Conservation (phyloP, 2,797 vertebrate genomes). For the Morus bassanus region DNA sequence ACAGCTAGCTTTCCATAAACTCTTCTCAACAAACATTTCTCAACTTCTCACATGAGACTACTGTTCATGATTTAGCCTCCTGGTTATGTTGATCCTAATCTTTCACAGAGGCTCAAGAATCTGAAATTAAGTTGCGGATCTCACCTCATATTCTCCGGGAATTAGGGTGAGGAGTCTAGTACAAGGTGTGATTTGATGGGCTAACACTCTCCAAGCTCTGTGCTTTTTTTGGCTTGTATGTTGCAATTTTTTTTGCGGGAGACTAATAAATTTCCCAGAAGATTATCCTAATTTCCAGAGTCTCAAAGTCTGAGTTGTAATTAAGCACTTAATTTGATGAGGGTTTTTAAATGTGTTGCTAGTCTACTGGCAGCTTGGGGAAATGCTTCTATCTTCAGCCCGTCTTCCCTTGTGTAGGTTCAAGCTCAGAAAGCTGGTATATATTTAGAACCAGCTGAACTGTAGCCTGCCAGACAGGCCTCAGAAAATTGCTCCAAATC, state of each 20-base stretch:
- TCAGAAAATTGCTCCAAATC: not conserved
- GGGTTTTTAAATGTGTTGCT: conserved; percentile 42
- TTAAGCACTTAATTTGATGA: conserved; percentile 66
- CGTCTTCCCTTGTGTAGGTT: not conserved
- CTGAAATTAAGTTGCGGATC: not conserved
- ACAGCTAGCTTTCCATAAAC: not conserved
- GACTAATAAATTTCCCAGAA: conserved; percentile 50
- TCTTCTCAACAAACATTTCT: not conserved
- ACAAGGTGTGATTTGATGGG: not conserved
- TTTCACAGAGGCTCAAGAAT: not conserved
- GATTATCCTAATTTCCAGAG: conserved; percentile 61
- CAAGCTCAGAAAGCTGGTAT: not conserved
- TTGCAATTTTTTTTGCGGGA: conserved; percentile 42
- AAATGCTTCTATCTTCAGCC: conserved; percentile 34
- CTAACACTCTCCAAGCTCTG: not conserved
- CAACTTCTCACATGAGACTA: not conserved
- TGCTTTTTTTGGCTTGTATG: conserved; percentile 22
- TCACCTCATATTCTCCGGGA: not conserved
- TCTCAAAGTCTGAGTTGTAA: conserved; percentile 64
- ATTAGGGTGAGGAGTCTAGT: not conserved
- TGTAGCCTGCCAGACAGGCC: not conserved
- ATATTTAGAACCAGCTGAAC: conserved; percentile 18
- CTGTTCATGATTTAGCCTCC: not conserved
- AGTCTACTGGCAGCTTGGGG: conserved; percentile 38
- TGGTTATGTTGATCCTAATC: not conserved